A percentile compares a stretch with the other conserved stretches of the same genome.
These are phyloP conservation scores for Deilephila elpenor DNA, from an alignment of 2,888 invertebrate genomes.

Conservation along the genomic window DNA sequence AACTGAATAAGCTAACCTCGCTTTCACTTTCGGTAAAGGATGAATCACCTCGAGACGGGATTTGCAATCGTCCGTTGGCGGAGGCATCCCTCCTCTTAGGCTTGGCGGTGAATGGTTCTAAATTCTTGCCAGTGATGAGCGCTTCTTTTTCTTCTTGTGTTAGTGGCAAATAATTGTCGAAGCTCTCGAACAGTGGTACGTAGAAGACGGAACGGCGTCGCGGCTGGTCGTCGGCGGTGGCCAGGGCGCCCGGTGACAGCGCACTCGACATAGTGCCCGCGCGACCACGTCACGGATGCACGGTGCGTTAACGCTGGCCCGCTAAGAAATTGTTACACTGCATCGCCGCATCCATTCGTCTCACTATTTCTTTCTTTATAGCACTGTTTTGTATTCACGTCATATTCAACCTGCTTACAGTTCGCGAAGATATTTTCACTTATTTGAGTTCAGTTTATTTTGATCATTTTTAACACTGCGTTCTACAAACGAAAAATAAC, in stretches of 20 bases:
- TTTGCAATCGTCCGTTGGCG: conserved; percentile 61
- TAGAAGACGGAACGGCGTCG: conserved; percentile 90
- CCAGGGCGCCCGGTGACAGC: conserved; percentile 64
- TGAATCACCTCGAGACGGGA: conserved; percentile 66
- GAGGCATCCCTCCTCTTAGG: conserved; percentile 67
- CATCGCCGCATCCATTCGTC: conserved; percentile 71
- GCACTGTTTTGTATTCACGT: conserved; percentile 42
- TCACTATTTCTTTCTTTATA: conserved; percentile 62
- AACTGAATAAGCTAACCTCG: conserved; percentile 74
- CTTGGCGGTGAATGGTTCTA: conserved; percentile 57
- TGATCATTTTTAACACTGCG: not conserved
- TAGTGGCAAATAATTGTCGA: conserved; percentile 84
- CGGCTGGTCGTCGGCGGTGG: conserved; percentile 79
- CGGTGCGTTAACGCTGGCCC: conserved; percentile 69
- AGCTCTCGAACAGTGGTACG: conserved; percentile 87
- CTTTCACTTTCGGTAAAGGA: conserved; percentile 79
- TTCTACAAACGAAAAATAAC: conserved; percentile 1
- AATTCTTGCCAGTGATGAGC: conserved; percentile 67
- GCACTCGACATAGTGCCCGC: conserved; percentile 68
- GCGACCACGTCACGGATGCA: conserved; percentile 63
- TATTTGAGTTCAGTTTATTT: conserved; percentile 6
- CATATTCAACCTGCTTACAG: conserved; percentile 49
- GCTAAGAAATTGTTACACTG: conserved; percentile 60
- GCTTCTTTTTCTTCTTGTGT: conserved; percentile 79
- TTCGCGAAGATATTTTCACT: conserved; percentile 3